Conservation (phyloP, 1,140 invertebrate species). For the Callitettix versicolor region DNA sequence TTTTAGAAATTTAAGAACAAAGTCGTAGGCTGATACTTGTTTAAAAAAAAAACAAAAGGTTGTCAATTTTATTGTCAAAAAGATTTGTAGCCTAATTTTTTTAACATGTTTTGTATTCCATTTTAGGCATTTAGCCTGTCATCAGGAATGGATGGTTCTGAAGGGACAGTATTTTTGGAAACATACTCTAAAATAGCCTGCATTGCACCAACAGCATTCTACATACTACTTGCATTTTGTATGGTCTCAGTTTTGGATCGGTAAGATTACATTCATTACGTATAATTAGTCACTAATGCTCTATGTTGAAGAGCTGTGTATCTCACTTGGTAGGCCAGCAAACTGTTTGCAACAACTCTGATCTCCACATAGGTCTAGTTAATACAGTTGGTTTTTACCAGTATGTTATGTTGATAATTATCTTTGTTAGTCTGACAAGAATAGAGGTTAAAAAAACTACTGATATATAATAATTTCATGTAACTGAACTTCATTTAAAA, state of each 20-base stretch:
- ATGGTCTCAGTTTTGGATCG: conserved; percentile 4
- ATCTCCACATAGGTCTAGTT: too few species aligned
- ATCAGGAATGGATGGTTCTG: not conserved
- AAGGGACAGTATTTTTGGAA: not conserved
- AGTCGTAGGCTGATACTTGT: not conserved
- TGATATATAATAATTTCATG: too few species aligned
- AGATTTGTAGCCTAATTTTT: not conserved
- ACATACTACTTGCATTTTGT: conserved; percentile 3
- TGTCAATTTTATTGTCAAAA: not conserved
- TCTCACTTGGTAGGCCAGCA: too few species aligned
- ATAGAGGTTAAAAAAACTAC: too few species aligned
- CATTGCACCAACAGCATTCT: not conserved
- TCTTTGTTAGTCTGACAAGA: too few species aligned
- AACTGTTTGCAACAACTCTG: too few species aligned
- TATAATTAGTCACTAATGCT: too few species aligned
- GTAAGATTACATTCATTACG: too few species aligned
- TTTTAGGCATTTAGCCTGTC: not conserved
- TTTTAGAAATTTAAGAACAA: not conserved
- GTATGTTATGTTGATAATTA: too few species aligned
- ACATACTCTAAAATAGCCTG: conserved; percentile 2
- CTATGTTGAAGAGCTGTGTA: too few species aligned
- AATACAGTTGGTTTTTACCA: too few species aligned
- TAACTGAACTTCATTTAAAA: too few species aligned
- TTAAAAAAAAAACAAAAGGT: not conserved
- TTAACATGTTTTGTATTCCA: not conserved